Percentiles rank a stretch among this genome's conserved stretches.
These are phyloP conservation scores for Phaenicophaeus curvirostris DNA, from an alignment of 2,797 vertebrate genomes.

Conservation along the genomic window DNA sequence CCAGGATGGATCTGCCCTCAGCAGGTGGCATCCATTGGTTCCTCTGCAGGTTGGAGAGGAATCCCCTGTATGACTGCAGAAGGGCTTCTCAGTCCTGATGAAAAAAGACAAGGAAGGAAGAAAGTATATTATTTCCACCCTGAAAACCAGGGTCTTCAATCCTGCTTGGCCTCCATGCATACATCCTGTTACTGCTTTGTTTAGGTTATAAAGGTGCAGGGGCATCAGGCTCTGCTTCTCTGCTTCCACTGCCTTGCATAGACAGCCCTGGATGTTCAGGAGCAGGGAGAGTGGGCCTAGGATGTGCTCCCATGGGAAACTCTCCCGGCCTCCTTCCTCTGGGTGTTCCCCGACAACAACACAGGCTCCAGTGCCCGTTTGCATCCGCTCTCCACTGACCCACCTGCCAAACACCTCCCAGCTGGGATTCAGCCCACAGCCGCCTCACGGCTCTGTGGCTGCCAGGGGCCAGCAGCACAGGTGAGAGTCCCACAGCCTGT, in stretches of 20 bases:
- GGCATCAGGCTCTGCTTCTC: neutral
- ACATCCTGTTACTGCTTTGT: neutral
- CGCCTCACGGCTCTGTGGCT: rapidly evolving
- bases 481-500: neutral
- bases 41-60: neutral
- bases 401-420: neutral
- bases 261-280: no score
- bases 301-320: neutral
- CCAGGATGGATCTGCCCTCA: neutral
- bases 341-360: neutral
- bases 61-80: neutral
- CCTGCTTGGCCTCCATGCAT: neutral
- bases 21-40: neutral
- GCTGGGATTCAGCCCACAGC: neutral
- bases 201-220: neutral
- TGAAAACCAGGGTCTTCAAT: neutral
- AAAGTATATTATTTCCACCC: neutral
- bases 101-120: neutral
- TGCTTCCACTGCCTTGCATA: neutral
- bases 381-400: neutral
- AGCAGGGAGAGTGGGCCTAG: no score
- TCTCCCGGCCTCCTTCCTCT: neutral
- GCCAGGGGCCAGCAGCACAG: neutral
- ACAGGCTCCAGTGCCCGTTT: neutral
- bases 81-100: neutral